phyloP scores from a whole-genome alignment of 2,113 vertebrate genomes.

The Eulemur rufifrons region DNA sequence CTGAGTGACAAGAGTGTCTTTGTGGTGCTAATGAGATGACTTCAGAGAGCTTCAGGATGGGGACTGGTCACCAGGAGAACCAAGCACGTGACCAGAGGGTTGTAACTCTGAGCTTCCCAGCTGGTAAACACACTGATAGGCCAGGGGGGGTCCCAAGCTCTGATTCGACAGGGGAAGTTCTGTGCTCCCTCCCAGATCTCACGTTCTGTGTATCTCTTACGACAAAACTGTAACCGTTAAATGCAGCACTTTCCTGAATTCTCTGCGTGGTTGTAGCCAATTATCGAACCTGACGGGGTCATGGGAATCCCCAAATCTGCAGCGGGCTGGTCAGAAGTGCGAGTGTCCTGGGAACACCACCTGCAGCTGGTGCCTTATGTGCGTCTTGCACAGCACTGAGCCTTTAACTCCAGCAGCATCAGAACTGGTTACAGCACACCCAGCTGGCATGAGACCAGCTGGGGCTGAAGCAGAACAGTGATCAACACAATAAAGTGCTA shows the following conservation, averaged over 20 bases:
- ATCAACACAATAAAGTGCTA: neutral
- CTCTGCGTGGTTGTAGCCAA: neutral
- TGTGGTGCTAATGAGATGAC: neutral
- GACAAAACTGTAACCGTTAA: neutral
- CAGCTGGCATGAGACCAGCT: neutral
- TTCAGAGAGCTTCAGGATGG: neutral
- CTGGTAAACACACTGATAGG: neutral
- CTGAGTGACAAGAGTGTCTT: neutral
- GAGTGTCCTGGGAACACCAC: neutral
- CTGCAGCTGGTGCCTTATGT: neutral
- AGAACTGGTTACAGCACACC: neutral
- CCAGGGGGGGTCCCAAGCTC: no score
- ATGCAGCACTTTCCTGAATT: no score
- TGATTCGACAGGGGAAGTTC: neutral
- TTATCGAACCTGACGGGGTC: neutral
- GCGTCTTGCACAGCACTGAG: neutral
- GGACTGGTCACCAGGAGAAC: neutral
- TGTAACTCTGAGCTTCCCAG: neutral
- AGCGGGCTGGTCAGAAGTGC: neutral
- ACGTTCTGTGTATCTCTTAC: no score
- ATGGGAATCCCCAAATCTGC: neutral
- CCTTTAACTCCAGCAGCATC: neutral
- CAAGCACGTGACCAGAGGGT: neutral
- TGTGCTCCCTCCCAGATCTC: accelerated
- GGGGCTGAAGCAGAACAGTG: neutral